A percentile compares a stretch with the other conserved stretches of the same genome.
These are phyloP conservation scores for Lateolabrax maculatus DNA, from an alignment of 2,797 vertebrate species.

Conservation along the genomic window DNA sequence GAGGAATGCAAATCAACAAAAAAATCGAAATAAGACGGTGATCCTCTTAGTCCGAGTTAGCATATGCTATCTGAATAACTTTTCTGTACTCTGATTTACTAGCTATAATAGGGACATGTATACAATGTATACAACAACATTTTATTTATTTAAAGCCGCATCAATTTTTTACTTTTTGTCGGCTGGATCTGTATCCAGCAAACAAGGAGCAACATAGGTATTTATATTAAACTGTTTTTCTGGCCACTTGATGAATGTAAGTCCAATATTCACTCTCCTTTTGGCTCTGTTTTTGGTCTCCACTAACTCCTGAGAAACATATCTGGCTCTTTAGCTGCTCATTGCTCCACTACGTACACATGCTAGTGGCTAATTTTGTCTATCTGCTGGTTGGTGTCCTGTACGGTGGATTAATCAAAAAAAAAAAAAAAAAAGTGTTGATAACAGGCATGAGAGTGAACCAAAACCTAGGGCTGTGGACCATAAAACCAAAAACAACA, in stretches of 20 bases:
- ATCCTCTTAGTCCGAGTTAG: conserved; percentile 2
- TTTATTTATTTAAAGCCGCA: neutral
- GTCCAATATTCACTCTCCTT: neutral
- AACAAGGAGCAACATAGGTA: neutral
- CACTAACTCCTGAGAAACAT: neutral
- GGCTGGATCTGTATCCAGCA: too few relatives aligned
- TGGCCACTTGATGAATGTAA: neutral
- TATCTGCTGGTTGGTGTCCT: too few relatives aligned
- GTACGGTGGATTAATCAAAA: neutral
- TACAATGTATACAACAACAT: neutral
- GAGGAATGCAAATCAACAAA: conserved; percentile 12
- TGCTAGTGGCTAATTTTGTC: neutral
- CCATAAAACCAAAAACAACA: neutral
- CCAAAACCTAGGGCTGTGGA: neutral
- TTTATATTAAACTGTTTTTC: neutral
- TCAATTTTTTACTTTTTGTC: too few relatives aligned
- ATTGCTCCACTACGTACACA: neutral
- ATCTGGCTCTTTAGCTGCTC: neutral
- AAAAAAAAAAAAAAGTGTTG: neutral
- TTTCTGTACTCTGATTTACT: neutral
- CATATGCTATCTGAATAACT: neutral
- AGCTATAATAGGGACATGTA: neutral
- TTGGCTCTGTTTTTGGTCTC: neutral
- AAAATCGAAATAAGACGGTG: neutral
- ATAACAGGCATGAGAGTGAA: neutral